phyloP scores from a whole-genome alignment of 2,797 vertebrate genomes.

The Phoeniculus purpureus region DNA sequence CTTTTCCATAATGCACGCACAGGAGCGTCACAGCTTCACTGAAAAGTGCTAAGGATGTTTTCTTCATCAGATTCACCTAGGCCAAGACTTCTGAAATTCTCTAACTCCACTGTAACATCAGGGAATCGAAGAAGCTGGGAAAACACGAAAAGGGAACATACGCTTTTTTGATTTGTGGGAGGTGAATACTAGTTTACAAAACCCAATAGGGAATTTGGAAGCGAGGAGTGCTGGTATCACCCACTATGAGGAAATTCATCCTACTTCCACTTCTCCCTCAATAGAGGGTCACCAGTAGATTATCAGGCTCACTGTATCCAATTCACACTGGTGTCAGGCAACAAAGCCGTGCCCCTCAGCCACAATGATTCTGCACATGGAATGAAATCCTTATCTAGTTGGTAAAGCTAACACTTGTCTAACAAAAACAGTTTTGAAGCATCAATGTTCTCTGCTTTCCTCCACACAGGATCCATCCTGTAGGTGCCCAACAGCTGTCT shows the following conservation, averaged over 20 bases:
- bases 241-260: neutral
- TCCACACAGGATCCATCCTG: neutral
- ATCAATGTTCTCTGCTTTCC: neutral
- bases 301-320: neutral
- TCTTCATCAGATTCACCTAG: neutral
- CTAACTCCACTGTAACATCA: neutral
- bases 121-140: neutral
- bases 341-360: neutral
- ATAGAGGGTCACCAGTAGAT: neutral
- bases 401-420: neutral
- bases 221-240: accelerated
- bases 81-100: neutral
- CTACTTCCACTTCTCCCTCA: accelerated
- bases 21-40: neutral
- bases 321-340: neutral
- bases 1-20: neutral
- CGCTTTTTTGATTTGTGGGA: neutral
- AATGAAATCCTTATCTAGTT: neutral
- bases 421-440: neutral
- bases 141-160: neutral
- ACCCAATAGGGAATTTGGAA: accelerated
- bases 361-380: neutral
- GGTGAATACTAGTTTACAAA: neutral
- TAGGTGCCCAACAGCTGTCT: neutral
- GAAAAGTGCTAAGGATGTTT: neutral